These are phyloP conservation scores for Drosophila ogumai DNA, from an alignment of 1,140 invertebrate genomes.

Conservation along the genomic window DNA sequence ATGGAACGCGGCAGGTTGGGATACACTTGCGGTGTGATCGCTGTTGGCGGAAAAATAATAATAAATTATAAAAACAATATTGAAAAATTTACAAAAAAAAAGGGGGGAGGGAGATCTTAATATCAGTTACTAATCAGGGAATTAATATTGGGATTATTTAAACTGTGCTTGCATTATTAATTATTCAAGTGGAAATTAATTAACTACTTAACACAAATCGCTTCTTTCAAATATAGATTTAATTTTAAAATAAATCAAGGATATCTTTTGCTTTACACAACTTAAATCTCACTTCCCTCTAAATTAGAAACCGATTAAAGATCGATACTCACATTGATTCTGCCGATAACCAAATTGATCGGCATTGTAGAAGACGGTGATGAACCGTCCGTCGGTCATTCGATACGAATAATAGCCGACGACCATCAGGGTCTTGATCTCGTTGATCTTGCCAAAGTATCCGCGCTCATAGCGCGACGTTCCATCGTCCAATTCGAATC, in stretches of 20 bases:
- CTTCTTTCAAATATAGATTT: not conserved
- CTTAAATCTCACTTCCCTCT: not conserved
- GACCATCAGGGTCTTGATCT: constrained; percentile 74
- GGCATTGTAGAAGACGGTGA: constrained; percentile 82
- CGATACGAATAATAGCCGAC: constrained; percentile 81
- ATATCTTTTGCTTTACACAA: too few relatives aligned
- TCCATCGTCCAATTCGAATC: constrained; percentile 75
- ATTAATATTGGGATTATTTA: not conserved
- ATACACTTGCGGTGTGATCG: constrained; percentile 75
- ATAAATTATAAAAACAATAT: constrained; percentile 6
- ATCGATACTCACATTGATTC: constrained; percentile 78
- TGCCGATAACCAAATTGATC: constrained; percentile 81
- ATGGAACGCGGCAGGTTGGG: constrained; percentile 81
- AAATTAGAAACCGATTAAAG: not conserved
- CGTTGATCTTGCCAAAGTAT: constrained; percentile 68
- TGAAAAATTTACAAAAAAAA: not conserved
- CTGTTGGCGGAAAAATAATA: constrained; percentile 38
- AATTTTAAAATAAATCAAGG: too few relatives aligned
- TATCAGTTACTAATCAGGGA: not conserved
- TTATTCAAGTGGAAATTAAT: not conserved
- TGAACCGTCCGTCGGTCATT: constrained; percentile 68
- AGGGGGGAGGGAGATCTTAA: not conserved
- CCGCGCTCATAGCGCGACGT: constrained; percentile 79
- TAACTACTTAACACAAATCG: not conserved
- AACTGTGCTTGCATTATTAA: not conserved